These are phyloP conservation scores for Gnathonemus echidnorhynchus DNA, from an alignment of 2,113 vertebrate genomes.

Conservation along the genomic window DNA sequence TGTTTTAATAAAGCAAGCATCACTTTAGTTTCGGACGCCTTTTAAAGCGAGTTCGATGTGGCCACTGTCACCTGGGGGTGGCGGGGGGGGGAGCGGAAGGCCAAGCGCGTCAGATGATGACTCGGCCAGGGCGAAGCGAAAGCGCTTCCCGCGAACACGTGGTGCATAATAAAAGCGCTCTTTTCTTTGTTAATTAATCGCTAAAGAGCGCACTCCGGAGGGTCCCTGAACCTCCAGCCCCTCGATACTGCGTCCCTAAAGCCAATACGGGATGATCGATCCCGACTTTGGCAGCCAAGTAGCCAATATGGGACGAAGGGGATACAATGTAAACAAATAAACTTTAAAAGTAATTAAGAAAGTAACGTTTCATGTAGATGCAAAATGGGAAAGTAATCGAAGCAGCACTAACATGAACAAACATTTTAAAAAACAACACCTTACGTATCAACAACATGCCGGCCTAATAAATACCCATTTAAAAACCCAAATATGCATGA, in stretches of 20 bases:
- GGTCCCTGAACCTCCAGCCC: slow-evolving; percentile 20
- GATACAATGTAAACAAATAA: slow-evolving; percentile 14
- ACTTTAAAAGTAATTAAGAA: background rate
- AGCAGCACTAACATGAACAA: background rate
- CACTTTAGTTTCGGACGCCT: background rate
- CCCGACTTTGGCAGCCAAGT: background rate
- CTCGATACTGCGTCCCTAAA: background rate
- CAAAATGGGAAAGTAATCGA: background rate
- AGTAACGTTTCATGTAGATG: background rate
- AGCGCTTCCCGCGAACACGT: slow-evolving; percentile 47
- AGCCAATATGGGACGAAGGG: background rate
- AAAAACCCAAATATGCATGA: background rate
- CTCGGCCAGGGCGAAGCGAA: slow-evolving; percentile 29
- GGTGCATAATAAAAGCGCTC: slow-evolving; percentile 37
- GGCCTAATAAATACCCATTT: background rate
- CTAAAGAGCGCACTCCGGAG: slow-evolving; percentile 18
- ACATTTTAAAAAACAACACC: background rate
- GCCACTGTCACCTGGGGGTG: background rate
- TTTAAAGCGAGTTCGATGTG: background rate
- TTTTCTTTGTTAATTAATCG: slow-evolving; percentile 51
- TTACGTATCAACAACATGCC: background rate
- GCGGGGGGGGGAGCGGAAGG: background rate
- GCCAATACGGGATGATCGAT: background rate
- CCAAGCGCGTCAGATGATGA: slow-evolving; percentile 8
- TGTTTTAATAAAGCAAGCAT: background rate